Evolutionary conservation across 2,113 vertebrate genomes (phyloP).

Genomic region (Gnathonemus echidnorhynchus): DNA sequence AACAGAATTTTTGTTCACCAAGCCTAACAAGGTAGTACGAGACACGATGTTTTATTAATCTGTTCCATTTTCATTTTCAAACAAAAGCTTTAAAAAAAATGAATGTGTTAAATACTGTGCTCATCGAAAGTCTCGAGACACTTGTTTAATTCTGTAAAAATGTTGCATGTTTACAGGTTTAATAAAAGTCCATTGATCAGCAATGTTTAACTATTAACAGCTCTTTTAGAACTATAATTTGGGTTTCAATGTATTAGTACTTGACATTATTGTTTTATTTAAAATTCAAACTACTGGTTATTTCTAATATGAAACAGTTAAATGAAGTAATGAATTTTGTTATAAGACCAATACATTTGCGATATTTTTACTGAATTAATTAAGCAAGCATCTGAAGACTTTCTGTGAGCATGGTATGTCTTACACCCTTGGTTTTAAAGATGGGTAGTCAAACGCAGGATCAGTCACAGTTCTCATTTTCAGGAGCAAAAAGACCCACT

Average conservation of each 20-base stretch:
- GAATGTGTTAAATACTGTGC: background rate
- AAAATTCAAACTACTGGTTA: background rate
- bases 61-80: background rate
- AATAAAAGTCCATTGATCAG: background rate
- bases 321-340: background rate
- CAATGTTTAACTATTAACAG: background rate
- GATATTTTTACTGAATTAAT: background rate
- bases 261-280: background rate
- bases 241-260: background rate
- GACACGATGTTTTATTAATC: background rate
- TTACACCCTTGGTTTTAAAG: background rate
- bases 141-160: background rate
- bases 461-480: background rate
- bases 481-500: background rate
- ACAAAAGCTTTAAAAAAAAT: background rate
- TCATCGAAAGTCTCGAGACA: background rate
- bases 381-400: background rate
- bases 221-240: background rate
- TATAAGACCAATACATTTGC: background rate
- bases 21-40: background rate
- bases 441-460: background rate
- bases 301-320: background rate
- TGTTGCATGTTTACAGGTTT: background rate
- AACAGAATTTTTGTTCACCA: background rate
- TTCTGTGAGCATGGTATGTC: background rate